These are phyloP conservation scores for Bucorvus abyssinicus DNA, from an alignment of 2,797 vertebrate genomes.

Conservation along the genomic window DNA sequence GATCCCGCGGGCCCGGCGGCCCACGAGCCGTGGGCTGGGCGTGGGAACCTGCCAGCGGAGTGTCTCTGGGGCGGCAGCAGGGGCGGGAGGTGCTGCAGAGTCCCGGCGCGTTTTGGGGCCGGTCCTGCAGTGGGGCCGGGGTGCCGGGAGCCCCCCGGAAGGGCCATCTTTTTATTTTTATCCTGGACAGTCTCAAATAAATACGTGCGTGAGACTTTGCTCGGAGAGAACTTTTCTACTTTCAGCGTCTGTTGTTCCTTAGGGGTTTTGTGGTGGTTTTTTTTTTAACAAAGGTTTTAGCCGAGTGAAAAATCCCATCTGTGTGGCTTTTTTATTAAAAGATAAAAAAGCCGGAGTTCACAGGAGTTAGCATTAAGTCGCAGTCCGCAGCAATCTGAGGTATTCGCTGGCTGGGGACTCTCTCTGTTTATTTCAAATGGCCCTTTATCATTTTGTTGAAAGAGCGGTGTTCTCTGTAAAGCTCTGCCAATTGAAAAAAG, in stretches of 20 bases:
- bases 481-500: slow-evolving; percentile 64
- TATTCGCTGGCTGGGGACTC: slow-evolving; percentile 63
- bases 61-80: background rate
- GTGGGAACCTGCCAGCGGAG: no score
- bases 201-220: background rate
- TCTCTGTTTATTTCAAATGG: slow-evolving; percentile 72
- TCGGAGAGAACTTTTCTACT: slow-evolving; percentile 17
- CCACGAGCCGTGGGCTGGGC: no score
- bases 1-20: fast-evolving
- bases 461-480: slow-evolving; percentile 69
- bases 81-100: background rate
- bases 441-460: slow-evolving; percentile 71
- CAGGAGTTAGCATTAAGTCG: slow-evolving; percentile 71
- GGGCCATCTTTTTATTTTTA: background rate
- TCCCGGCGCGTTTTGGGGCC: background rate
- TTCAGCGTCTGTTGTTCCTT: slow-evolving; percentile 1
- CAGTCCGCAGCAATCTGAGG: slow-evolving; percentile 58
- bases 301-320: slow-evolving; percentile 47
- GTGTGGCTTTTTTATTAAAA: slow-evolving; percentile 69
- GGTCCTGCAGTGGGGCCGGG: background rate
- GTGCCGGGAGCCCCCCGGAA: background rate
- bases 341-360: slow-evolving; percentile 72
- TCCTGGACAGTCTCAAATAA: background rate
- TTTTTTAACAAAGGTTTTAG: slow-evolving; percentile 55
- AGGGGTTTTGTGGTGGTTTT: background rate